Evolutionary conservation across 92 coral and sea anemone species (phyloP), one percentile per base, ranked within the genome.

Genomic region (Phenganax subtilis): DNA sequence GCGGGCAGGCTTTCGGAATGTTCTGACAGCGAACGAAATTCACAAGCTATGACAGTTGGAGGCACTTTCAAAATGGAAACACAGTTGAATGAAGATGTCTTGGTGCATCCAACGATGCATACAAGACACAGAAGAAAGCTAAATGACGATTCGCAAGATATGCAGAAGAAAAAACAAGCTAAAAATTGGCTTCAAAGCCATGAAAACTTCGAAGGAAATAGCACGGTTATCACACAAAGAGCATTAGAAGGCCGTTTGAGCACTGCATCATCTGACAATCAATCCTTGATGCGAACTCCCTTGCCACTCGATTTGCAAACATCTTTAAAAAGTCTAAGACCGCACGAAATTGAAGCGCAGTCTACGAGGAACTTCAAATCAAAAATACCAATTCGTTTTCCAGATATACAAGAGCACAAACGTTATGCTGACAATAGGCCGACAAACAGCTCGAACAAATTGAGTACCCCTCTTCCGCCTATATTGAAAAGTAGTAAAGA

Each of bases 321-420:
- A 37, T 14, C n/a, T 30, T 68, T 37, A 30, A 68, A 20, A 68
- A 27, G 53, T 68, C 11, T 53, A 28, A 76, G 71, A 15, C 10
- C 47, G 11, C 61, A 64, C 53, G 83, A 79, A 62, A 28, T 10
- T 25, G 83, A 65, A 51, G 75, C 28, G 68, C 16, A 37, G 47
- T 37, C 47, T 37, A 37, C 51, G 28, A 59, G 52, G 30, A 64
- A 10, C 53, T 79, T 79, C 12, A 67, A 54, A n/a, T 79, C 83
- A 9, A 79, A 79, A 51, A 79, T 79, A 16, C 83, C 83, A 1
- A 62, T 79, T 51, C 83, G 83, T 1, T 79, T 79, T 30, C 83
- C 83, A 3, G 83, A 51, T 51, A 79, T 79, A 47, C 83, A 79
- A 28, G 83, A 52, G 30, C 51, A 79, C 70, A 79, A 64, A 79